Conservation (phyloP, 2,113 vertebrate species). For the Proteles cristata region DNA sequence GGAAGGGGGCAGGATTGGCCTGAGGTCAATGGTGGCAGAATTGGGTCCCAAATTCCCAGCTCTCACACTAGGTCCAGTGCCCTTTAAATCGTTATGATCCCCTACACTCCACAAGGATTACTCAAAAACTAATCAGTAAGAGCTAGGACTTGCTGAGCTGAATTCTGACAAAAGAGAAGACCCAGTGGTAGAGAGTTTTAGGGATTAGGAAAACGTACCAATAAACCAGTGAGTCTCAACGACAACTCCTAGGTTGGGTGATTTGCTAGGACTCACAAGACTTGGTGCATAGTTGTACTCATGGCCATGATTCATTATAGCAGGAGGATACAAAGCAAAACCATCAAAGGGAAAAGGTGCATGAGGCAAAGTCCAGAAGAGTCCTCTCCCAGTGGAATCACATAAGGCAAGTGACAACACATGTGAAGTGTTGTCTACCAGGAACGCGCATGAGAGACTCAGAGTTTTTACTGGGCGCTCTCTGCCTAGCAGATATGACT, state of each 20-base stretch:
- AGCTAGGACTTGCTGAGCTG: not conserved
- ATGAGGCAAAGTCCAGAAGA: not conserved
- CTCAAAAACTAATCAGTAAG: not conserved
- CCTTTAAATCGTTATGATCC: not conserved
- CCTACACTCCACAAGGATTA: not conserved
- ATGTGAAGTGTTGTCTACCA: not conserved
- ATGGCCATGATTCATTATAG: not conserved
- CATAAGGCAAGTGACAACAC: no score
- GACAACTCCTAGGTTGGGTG: not conserved
- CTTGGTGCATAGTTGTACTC: not conserved
- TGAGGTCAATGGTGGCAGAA: not conserved
- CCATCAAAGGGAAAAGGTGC: not conserved
- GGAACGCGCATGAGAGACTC: not conserved
- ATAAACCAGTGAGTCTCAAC: no score
- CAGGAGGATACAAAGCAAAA: not conserved
- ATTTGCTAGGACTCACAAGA: not conserved
- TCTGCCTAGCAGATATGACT: not conserved
- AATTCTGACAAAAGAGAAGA: not conserved
- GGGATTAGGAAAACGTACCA: not conserved
- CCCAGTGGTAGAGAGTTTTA: not conserved
- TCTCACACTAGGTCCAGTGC: not conserved
- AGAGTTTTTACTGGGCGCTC: not conserved
- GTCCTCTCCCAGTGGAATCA: not conserved
- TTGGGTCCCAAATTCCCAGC: not conserved
- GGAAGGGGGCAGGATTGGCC: not conserved